Conservation (phyloP, 2,113 vertebrate genomes). For the Callionymus lyra region DNA sequence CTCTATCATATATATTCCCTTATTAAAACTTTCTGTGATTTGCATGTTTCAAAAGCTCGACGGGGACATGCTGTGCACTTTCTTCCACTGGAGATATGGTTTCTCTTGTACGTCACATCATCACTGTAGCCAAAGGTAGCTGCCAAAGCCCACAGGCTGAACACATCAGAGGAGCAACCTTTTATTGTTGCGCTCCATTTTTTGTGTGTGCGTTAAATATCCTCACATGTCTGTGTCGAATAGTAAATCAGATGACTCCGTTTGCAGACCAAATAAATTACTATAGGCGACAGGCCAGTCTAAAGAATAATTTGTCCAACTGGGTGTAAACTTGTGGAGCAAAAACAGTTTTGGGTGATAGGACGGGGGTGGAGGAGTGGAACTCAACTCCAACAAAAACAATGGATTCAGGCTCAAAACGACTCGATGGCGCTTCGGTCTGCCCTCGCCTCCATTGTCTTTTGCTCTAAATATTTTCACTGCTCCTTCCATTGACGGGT, state of each 20-base stretch:
- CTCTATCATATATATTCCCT: too few relatives aligned
- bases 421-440: conserved; percentile 37
- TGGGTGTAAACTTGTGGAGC: conserved; percentile 51
- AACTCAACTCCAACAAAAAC: conserved; percentile 54
- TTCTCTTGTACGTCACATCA: conserved; percentile 34
- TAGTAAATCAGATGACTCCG: conserved; percentile 32
- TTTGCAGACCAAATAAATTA: conserved; percentile 33
- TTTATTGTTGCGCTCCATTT: conserved; percentile 27
- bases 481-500: too few relatives aligned
- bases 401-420: conserved; percentile 49
- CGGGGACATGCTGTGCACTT: conserved; percentile 27
- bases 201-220: neutral
- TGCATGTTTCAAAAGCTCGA: conserved; percentile 14
- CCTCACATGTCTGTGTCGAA: conserved; percentile 6
- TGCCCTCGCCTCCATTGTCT: conserved; percentile 30
- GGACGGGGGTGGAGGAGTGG: conserved; percentile 24
- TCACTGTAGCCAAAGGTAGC: conserved; percentile 13
- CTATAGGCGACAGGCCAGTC: conserved; percentile 17
- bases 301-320: conserved; percentile 38
- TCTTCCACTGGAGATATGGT: conserved; percentile 28
- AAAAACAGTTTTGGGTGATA: conserved; percentile 36
- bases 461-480: conserved; percentile 20
- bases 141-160: conserved; percentile 40
- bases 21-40: neutral
- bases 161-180: conserved; percentile 28